These are phyloP conservation scores for Siphamia tubifer DNA, from an alignment of 2,113 vertebrate genomes.

Conservation along the genomic window DNA sequence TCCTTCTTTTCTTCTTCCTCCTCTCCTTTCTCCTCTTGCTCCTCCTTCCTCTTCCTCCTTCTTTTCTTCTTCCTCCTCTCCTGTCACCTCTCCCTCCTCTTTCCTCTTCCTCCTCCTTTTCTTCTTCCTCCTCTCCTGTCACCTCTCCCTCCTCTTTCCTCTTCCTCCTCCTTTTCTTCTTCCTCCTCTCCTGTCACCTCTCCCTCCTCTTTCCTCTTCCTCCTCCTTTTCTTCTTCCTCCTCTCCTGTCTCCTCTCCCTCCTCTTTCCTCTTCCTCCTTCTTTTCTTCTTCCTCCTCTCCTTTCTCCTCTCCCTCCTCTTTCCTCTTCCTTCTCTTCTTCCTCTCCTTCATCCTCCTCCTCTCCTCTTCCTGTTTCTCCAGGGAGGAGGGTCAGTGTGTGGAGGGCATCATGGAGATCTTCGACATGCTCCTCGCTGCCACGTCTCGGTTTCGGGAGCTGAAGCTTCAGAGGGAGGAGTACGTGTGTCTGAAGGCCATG, in stretches of 20 bases:
- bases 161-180: too few species aligned
- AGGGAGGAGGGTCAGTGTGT: constrained; percentile 97
- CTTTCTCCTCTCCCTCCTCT: background rate
- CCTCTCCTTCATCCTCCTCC: background rate
- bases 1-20: too few species aligned
- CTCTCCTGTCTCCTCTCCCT: background rate
- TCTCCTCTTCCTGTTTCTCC: background rate
- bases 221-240: background rate
- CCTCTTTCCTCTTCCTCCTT: background rate
- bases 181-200: too few species aligned
- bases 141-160: too few species aligned
- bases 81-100: too few species aligned
- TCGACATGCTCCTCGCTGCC: constrained; percentile 96
- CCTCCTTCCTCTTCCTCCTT: too few species aligned
- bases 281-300: background rate
- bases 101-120: too few species aligned
- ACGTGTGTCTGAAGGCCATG: constrained; percentile 97
- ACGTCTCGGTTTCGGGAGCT: constrained; percentile 94
- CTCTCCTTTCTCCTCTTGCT: too few species aligned
- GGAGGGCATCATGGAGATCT: constrained; percentile 98
- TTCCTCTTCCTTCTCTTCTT: background rate
- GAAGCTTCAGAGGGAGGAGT: constrained; percentile 95
- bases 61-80: too few species aligned
- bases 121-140: too few species aligned
- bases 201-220: too few species aligned